Evolutionary conservation across 2,113 vertebrate genomes (phyloP).

Genomic region (Triplophysa dalaica): DNA sequence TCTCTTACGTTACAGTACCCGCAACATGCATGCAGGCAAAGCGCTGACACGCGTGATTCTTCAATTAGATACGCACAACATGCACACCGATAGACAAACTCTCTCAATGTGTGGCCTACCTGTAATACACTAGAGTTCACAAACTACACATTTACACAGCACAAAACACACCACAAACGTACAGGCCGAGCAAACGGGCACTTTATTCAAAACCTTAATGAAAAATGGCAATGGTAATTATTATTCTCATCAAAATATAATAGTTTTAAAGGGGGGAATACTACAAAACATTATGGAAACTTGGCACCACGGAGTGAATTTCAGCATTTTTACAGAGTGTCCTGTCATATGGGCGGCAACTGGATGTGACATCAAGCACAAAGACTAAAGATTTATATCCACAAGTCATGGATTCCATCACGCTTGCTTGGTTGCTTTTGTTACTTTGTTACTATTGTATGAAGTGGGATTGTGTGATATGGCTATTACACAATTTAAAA

Average conservation of each 20-base stretch:
- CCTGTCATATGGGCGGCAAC: too few species aligned
- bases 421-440: too few species aligned
- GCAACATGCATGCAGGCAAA: constrained; percentile 15
- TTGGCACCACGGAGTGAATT: neutral
- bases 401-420: too few species aligned
- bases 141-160: neutral
- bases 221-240: neutral
- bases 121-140: constrained; percentile 3
- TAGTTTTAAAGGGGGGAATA: too few species aligned
- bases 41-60: constrained; percentile 29
- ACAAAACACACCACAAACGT: too few species aligned
- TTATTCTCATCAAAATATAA: neutral
- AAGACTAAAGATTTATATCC: too few species aligned
- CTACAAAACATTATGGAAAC: neutral
- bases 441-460: too few species aligned
- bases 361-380: too few species aligned
- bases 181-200: too few species aligned
- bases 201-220: too few species aligned
- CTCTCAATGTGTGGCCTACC: constrained; percentile 5
- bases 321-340: neutral
- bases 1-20: constrained; percentile 18
- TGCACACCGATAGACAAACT: neutral
- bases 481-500: too few species aligned
- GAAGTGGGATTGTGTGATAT: too few species aligned
- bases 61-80: constrained; percentile 24